Evolutionary conservation across 2,888 invertebrate genomes (phyloP).

Genomic region (Scotopteryx bipunctaria): DNA sequence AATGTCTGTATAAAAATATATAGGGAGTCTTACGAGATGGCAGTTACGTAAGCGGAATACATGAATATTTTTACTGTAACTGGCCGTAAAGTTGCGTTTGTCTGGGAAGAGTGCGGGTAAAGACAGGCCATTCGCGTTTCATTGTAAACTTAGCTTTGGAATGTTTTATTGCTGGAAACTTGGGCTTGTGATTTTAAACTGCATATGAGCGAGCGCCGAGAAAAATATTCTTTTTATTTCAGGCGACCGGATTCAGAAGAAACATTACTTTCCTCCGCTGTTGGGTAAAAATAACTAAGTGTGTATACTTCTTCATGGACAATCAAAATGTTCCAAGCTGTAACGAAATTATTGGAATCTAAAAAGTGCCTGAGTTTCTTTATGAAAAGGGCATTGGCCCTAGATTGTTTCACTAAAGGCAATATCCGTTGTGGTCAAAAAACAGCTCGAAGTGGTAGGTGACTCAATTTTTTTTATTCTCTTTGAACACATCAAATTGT

Average conservation of each 20-base stretch:
- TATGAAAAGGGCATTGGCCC: no score
- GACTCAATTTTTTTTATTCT: no score
- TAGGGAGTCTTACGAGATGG: constrained; percentile 38
- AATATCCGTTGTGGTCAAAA: no score
- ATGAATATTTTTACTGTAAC: constrained; percentile 49
- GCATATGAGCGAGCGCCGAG: constrained; percentile 9
- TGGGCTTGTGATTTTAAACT: constrained; percentile 21
- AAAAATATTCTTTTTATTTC: neutral
- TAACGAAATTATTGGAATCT: no score
- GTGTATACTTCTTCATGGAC: no score
- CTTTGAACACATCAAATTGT: no score
- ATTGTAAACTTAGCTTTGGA: constrained; percentile 33
- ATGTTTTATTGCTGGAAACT: constrained; percentile 30
- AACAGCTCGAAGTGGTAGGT: no score
- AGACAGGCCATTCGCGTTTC: constrained; percentile 33
- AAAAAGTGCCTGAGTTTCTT: no score
- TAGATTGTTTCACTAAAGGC: no score
- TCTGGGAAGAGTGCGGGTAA: constrained; percentile 32
- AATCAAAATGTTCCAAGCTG: neutral
- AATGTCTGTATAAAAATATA: constrained; percentile 37
- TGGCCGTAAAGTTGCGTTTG: constrained; percentile 36
- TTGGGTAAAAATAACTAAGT: neutral
- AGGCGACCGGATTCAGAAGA: neutral
- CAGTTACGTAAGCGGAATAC: constrained; percentile 47
- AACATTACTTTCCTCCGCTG: neutral